phyloP scores from a whole-genome alignment of 2,113 vertebrate genomes.

The Grus americana region DNA sequence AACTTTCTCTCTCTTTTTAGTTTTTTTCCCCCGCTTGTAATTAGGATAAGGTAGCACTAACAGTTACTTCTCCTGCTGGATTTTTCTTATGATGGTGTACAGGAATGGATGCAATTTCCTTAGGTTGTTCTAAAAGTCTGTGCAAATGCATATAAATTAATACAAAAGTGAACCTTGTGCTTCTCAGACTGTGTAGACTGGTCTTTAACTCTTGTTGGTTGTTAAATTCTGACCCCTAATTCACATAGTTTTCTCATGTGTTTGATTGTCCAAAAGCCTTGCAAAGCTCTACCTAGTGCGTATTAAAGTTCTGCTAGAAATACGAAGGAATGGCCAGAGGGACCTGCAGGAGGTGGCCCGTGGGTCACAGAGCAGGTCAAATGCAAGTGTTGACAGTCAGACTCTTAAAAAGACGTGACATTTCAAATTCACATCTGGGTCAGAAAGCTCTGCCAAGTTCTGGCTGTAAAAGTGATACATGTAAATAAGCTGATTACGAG shows the following conservation, averaged over 20 bases:
- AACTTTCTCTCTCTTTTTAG: background rate
- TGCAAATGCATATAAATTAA: background rate
- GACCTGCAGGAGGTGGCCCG: background rate
- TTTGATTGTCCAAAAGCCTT: background rate
- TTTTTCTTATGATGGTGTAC: background rate
- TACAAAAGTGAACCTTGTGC: background rate
- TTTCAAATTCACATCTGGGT: background rate
- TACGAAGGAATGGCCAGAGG: background rate
- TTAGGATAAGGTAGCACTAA: background rate
- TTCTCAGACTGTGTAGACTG: background rate
- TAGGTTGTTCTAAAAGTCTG: background rate
- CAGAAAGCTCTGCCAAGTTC: background rate
- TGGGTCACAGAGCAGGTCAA: background rate
- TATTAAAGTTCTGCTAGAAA: background rate
- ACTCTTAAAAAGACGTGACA: background rate
- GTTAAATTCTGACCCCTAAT: background rate
- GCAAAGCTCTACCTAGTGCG: rapidly evolving
- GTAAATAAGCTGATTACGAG: background rate
- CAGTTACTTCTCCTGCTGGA: background rate
- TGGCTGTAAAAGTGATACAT: background rate
- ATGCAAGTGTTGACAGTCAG: background rate
- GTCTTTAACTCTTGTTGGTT: background rate
- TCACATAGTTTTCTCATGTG: background rate
- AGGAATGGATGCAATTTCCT: background rate
- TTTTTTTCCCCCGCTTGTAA: background rate